phyloP scores from a whole-genome alignment of 2,797 vertebrate genomes.

The Myiotriccus ornatus region DNA sequence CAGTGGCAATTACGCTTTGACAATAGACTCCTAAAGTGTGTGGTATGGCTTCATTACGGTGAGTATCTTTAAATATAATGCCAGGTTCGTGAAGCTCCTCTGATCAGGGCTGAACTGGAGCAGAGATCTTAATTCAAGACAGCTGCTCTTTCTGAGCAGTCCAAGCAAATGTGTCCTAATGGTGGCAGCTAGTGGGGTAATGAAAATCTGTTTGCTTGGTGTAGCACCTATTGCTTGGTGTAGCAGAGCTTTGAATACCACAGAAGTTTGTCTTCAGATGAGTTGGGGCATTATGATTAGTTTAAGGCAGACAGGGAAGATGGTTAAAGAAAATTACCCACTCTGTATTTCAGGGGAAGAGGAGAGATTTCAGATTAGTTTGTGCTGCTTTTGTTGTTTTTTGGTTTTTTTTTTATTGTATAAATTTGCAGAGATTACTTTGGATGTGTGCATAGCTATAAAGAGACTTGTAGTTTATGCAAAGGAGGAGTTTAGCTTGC shows the following conservation, averaged over 20 bases:
- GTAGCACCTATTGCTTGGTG: neutral
- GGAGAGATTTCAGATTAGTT: neutral
- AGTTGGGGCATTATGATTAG: neutral
- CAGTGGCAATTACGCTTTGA: conserved; percentile 19
- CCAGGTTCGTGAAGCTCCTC: neutral
- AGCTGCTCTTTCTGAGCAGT: neutral
- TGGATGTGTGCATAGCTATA: neutral
- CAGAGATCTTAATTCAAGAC: neutral
- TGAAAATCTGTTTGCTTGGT: neutral
- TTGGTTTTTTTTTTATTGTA: neutral
- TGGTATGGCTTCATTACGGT: conserved; percentile 11
- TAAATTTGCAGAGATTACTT: neutral
- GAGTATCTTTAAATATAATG: neutral
- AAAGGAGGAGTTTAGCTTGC: neutral
- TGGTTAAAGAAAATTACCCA: neutral
- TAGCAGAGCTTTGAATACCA: neutral
- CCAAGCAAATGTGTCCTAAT: neutral
- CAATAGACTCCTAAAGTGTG: neutral
- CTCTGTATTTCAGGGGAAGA: neutral
- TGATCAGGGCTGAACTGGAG: neutral
- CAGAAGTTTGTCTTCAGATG: neutral
- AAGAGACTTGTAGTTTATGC: neutral
- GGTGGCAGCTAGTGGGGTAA: neutral
- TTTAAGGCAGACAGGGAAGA: neutral
- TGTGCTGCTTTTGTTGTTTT: neutral